Base-by-base conservation (phyloP, 2,797 vertebrate species). In the Gallirallus australis region DNA sequence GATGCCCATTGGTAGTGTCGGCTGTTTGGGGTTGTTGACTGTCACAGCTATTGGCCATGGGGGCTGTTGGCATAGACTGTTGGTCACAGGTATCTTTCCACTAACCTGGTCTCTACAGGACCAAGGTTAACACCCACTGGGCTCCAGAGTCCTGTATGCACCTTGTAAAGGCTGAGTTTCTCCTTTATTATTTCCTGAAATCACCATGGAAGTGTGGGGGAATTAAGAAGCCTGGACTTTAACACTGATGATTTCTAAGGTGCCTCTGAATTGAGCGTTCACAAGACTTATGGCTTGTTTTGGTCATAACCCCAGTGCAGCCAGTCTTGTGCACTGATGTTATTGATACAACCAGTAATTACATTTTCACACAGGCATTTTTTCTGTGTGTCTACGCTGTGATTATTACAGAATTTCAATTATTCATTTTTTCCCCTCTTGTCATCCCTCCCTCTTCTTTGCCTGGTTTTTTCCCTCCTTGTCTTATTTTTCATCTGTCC, bases 271-370 rank as follows among this genome's bases (percentile, higher is more conserved):
- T 18, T 6, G 18, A 90, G 80, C 1, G 4, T 13, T 90, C 81
- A 35, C 66, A 73, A 83, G 90, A 96, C 92, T 84, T 96, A 93
- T 7, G 53, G 81, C 90, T 95, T 94, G 89, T 93, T 92, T 86
- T 82, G 95, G 92, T 65, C 77, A 14, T 30, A 86, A 20, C 63
- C 89, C 66, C 8, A 5, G 54, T 2, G 2, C 94, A 94, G 94
- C 28, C 7, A 5, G 60, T 37, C 64, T 66, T 77, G 77, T 4
- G 45, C 19, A 5, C 75, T 33, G 95, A 42, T 93, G 81, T 96
- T 95, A 95, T 93, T 96, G 95, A 91, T 96, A 90, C 84, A 79
- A 59, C 83, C 86, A 66, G 91, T 91, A 96, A 96, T 90, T 96
- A 93, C 93, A 82, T 96, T 96, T 96, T 65, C 89, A 93, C 78